Base-by-base conservation (phyloP, 64 coral and sea anemone species). In the Platygyra sinensis region DNA sequence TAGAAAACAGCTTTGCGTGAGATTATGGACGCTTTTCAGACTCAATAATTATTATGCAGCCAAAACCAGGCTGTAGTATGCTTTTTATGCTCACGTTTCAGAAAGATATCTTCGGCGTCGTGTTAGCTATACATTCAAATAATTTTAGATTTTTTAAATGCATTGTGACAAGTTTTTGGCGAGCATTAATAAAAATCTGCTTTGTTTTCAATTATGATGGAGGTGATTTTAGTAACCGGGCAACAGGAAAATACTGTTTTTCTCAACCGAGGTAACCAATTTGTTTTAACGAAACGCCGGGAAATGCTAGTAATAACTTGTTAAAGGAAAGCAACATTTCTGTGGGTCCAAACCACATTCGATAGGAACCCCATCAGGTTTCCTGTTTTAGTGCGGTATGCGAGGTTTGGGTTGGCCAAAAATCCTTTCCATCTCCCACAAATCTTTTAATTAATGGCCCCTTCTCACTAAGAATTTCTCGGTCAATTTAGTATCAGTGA, bases 211-310 rank as follows among this genome's bases (percentile, higher is more conserved):
- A 83, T 67, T 42, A 42, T 42, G 32, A 46, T 20, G 62, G 65
- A 83, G 30, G 11, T 20, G 28, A 67, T 20, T 19, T 27, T 62
- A 38, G 80, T 67, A 63, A 46, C 80, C 60, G 31, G 80, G 80
- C 60, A 83, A 83, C 80, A 19, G 30, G 1, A 80, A 79, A 55
- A 79, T 29, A 18, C 32, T 15, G 33, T 77, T 77, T 50, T n/a
- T 50, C 5, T 51, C 38, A 69, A 10, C 24, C 5, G 42, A 77
- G 22, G 14, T 31, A 61, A 20, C 62, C 55, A 80, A 62, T 80
- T 80, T 60, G 28, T 31, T 52, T 62, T 27, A 12, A 29, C 22
- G 28, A 4, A 29, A 49, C n/a, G 77, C 11, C 50, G 27, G 10
- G 52, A 79, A 79, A 59, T 79, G 25, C 52, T 16, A 36, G 33